phyloP scores from a whole-genome alignment of 2,113 vertebrate species.

The Festucalex cinctus region DNA sequence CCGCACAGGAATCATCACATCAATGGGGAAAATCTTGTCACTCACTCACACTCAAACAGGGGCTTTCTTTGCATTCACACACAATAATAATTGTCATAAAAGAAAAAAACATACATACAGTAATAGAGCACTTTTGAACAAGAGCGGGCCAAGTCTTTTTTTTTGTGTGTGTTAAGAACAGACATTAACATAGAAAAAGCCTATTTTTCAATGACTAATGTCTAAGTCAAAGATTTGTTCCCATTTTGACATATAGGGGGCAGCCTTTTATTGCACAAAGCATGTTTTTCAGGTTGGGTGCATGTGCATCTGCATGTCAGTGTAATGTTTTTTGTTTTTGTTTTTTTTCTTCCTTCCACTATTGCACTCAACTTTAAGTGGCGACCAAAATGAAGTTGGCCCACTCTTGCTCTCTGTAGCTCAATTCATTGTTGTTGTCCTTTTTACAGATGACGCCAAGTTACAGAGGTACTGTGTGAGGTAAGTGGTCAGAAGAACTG shows the following conservation, averaged over 20 bases:
- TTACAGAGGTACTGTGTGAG: constrained; percentile 69
- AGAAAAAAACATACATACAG: constrained; percentile 57
- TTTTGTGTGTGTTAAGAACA: not conserved
- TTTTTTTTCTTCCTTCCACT: not conserved
- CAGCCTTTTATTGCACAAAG: not conserved
- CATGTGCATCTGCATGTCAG: not conserved
- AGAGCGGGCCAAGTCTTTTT: not conserved
- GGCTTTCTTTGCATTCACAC: constrained; percentile 57
- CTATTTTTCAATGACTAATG: not conserved
- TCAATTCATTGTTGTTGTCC: not conserved
- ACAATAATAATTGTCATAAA: constrained; percentile 17
- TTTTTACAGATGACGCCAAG: constrained; percentile 58
- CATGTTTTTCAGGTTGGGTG: not conserved
- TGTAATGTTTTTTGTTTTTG: not conserved
- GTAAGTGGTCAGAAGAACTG: constrained; percentile 67
- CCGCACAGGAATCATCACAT: constrained; percentile 43
- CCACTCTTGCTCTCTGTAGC: not conserved
- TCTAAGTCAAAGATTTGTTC: not conserved
- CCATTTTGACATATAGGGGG: not conserved
- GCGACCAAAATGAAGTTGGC: not conserved
- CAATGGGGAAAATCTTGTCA: constrained; percentile 47
- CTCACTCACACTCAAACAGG: constrained; percentile 39
- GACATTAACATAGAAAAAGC: not conserved
- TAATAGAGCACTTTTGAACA: not conserved
- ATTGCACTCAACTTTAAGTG: not conserved